Percentiles rank a stretch among this genome's conserved stretches.
phyloP scores from a whole-genome alignment of 1,140 invertebrate species.

The Drosophila virilis region DNA sequence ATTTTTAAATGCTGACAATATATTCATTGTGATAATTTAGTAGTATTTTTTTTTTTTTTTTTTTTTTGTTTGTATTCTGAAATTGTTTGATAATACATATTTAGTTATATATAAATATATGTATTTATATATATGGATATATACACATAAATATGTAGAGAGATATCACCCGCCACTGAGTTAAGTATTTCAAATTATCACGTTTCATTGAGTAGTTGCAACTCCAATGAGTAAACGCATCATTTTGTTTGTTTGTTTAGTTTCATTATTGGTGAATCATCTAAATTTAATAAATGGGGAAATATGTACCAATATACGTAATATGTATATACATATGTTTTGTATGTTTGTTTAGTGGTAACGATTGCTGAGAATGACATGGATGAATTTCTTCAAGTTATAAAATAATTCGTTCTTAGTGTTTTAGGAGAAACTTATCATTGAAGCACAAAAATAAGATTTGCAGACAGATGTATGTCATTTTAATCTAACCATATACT shows the following conservation, averaged over 20 bases:
- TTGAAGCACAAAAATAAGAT: conserved; percentile 78
- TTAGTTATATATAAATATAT: conserved; percentile 20
- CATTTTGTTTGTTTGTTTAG: conserved; percentile 31
- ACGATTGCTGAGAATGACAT: conserved; percentile 48
- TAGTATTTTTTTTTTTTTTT: background rate
- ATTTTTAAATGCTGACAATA: conserved; percentile 30
- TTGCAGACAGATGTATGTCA: conserved; percentile 68
- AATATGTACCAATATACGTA: conserved; percentile 66
- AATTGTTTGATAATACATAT: conserved; percentile 36
- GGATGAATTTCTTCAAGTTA: conserved; percentile 48
- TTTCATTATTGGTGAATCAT: conserved; percentile 74
- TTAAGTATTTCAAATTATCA: conserved; percentile 77
- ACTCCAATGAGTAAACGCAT: conserved; percentile 70
- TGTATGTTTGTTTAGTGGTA: conserved; percentile 56
- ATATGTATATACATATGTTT: conserved; percentile 45
- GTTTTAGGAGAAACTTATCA: conserved; percentile 75
- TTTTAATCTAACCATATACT: conserved; percentile 76
- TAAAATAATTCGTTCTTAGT: conserved; percentile 66
- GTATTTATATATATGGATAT: conserved; percentile 21
- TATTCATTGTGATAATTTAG: conserved; percentile 45
- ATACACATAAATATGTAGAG: conserved; percentile 20
- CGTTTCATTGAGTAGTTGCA: conserved; percentile 63
- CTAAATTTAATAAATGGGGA: conserved; percentile 77
- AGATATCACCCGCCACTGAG: conserved; percentile 78
- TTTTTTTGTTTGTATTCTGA: conserved; percentile 15